A percentile compares a stretch with the other conserved stretches of the same genome.
Evolutionary conservation across 30 jellyfish, hydroid and myxozoan species (phyloP).

Genomic region (Hydractinia echinata): DNA sequence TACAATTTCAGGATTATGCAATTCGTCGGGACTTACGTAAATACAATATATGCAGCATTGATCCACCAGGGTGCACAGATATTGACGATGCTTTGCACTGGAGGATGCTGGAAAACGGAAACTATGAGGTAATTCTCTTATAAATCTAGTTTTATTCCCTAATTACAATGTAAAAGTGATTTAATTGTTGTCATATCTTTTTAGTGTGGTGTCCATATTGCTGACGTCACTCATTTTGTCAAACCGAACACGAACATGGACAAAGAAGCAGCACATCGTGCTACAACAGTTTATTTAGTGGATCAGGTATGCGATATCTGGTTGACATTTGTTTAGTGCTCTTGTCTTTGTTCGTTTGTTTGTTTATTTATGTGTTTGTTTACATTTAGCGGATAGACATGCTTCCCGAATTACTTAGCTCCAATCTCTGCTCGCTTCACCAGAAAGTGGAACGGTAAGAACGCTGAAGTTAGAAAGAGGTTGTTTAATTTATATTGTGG

Average conservation of each 20-base stretch:
- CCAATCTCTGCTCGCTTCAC: conserved; percentile 93
- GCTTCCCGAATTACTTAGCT: conserved; percentile 97
- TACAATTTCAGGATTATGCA: conserved; percentile 59
- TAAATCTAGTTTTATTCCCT: no score
- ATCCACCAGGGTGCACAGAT: conserved; percentile 99
- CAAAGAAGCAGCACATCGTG: conserved; percentile 89
- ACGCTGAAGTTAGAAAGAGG: no score
- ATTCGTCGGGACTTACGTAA: conserved; percentile 85
- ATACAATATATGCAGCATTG: conserved; percentile 89
- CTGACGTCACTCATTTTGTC: conserved; percentile 98
- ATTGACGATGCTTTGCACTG: conserved; percentile 99
- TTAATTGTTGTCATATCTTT: background rate
- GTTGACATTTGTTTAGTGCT: background rate
- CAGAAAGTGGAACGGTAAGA: conserved; percentile 97
- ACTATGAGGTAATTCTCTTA: conserved; percentile 60
- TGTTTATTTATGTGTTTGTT: no score
- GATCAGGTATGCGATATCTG: conserved; percentile 56
- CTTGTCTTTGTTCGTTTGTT: background rate
- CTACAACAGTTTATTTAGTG: conserved; percentile 91
- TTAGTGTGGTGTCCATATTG: conserved; percentile 99
- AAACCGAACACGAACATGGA: conserved; percentile 94
- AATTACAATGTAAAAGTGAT: background rate
- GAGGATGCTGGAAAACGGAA: conserved; percentile 70
- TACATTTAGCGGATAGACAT: conserved; percentile 85
- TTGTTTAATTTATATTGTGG: background rate